Evolutionary conservation across 1,140 invertebrate genomes (phyloP), one percentile per base, ranked within the genome.

Genomic region (Drosophila varians): DNA sequence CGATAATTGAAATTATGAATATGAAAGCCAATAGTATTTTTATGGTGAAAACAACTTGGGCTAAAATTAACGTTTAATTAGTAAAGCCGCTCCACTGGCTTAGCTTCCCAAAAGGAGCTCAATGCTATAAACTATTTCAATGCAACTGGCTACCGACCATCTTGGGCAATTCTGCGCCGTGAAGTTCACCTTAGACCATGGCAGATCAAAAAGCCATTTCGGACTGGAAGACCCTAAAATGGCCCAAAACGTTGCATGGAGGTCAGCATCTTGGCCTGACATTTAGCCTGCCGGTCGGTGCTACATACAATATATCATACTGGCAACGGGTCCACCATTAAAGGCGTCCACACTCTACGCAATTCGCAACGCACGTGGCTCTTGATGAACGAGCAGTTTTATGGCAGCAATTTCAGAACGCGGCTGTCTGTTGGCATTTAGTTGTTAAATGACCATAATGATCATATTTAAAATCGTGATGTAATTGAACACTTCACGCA

Each of bases 281-380:
- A 83, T 83, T 83, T 83, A 86, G 74, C 75, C 74, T 54, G 25
- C 70, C 43, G 57, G 40, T 54, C 51, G 28, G 31, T 14, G 36
- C 1, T 11, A 38, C 45, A 47, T 45, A 36, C 56, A 61, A 54
- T 68, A 73, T 76, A 55, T 64, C 49, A 62, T 47, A 43, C 23
- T 56, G 31, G 34, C 62, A 12, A 36, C 28, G 47, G 25, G 54
- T 57, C 60, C 36, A 12, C 36, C 73, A 53, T 40, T 55, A 53
- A 49, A 36, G 21, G 53, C 49, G 52, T 60, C 42, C 55, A 31
- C 68, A 19, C 36, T 61, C 49, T 57, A 84, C 79, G 79, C 79
- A 79, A 86, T 84, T 84, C 68, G 79, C 72, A 72, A 80, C 79
- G 80, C 79, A 84, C 80, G 79, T 84, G 77, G 53, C 49, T 53